Evolutionary conservation across 2,888 invertebrate genomes (phyloP).

Genomic region (Drosophila kambysellisi): DNA sequence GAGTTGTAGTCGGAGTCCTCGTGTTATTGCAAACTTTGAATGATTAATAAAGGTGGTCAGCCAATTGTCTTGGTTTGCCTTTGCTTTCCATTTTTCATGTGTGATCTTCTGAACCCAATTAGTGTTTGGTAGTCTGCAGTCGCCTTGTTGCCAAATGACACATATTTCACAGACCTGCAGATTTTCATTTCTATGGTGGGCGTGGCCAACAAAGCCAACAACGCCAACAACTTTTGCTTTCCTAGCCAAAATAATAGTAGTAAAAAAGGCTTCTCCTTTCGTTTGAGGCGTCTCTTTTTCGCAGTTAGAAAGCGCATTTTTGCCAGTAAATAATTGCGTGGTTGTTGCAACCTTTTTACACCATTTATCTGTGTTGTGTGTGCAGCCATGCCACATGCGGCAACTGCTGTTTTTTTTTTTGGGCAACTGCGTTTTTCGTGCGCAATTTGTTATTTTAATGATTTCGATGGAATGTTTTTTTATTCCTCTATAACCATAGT

Average conservation of each 20-base stretch:
- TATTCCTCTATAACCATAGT: neutral
- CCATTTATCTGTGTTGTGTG: constrained; percentile 60
- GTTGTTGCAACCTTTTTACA: constrained; percentile 70
- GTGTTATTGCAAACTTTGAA: constrained; percentile 19
- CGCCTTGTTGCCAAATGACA: constrained; percentile 59
- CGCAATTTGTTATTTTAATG: constrained; percentile 80
- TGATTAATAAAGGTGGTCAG: constrained; percentile 64
- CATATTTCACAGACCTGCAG: constrained; percentile 53
- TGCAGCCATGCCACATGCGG: constrained; percentile 44
- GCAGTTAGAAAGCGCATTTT: constrained; percentile 70
- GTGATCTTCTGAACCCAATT: constrained; percentile 74
- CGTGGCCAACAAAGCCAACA: constrained; percentile 16
- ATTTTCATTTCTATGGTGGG: constrained; percentile 65
- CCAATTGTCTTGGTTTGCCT: constrained; percentile 35
- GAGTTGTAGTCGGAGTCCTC: neutral
- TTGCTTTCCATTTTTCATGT: constrained; percentile 65
- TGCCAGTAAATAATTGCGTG: constrained; percentile 47
- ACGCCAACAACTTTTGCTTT: constrained; percentile 69
- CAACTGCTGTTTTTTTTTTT: constrained; percentile 51
- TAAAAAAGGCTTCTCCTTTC: constrained; percentile 35
- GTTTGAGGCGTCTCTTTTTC: constrained; percentile 28
- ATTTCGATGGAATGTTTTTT: constrained; percentile 74
- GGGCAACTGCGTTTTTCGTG: constrained; percentile 70
- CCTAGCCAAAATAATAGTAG: constrained; percentile 26
- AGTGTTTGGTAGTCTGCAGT: constrained; percentile 37